Percentiles rank a stretch among this genome's conserved stretches.
Evolutionary conservation across 92 coral and sea anemone species (phyloP).

Genomic region (Phymanthus crucifer): DNA sequence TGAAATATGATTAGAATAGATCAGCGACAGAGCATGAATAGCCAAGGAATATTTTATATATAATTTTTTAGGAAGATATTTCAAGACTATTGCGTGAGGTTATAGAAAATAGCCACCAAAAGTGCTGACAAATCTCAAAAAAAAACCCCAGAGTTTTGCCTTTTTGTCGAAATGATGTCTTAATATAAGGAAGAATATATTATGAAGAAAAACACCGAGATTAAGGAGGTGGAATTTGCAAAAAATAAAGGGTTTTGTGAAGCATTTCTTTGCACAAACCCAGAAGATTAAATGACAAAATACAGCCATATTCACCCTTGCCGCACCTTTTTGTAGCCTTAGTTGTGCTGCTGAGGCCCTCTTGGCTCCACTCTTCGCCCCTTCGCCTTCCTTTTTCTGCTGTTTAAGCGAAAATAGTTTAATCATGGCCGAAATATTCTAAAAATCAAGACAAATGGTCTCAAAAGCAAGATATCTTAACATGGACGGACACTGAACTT

Average conservation of each 20-base stretch:
- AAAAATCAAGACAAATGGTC: constrained; percentile 30
- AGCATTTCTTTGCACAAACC: constrained; percentile 29
- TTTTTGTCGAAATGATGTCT: background rate
- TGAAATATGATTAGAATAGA: background rate
- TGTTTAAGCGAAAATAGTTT: constrained; percentile 93
- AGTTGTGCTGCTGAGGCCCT: constrained; percentile 99
- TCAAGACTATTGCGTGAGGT: background rate
- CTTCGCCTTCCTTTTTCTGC: constrained; percentile 98
- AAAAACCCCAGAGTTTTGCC: background rate
- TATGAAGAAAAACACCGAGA: background rate
- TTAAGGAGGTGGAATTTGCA: background rate
- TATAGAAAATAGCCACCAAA: background rate
- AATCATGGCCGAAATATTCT: constrained; percentile 79
- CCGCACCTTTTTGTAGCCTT: constrained; percentile 97
- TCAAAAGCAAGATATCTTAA: constrained; percentile 34
- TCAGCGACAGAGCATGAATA: background rate
- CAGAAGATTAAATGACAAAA: constrained; percentile 35
- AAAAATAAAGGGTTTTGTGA: background rate
- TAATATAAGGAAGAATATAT: background rate
- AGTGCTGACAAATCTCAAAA: background rate
- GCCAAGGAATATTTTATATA: background rate
- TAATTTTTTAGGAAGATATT: background rate
- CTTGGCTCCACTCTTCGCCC: constrained; percentile 89
- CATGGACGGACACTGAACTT: constrained; percentile 58
- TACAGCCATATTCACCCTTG: constrained; percentile 36